Evolutionary conservation across 2,888 invertebrate genomes (phyloP), one percentile per base, ranked within the genome.

Genomic region (Falcaria lacertinaria): DNA sequence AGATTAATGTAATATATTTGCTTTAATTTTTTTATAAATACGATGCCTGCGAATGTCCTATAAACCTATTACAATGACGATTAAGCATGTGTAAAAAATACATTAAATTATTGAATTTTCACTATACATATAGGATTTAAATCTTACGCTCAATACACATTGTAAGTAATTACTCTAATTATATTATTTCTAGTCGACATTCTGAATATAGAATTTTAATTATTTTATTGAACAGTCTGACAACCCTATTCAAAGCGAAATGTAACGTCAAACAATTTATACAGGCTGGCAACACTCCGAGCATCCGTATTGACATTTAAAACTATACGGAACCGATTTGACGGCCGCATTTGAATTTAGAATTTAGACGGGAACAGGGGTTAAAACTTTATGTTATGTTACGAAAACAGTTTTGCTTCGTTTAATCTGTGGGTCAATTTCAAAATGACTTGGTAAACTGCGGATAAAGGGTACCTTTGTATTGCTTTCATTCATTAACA

Each of bases 21-120:
- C n/a, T n/a, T 55, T 47, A 44, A 38, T 38, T 11, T 33, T 8
- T 13, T 19, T 19, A 19, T 19, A 19, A 4, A 19, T n/a, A n/a
- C n/a, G n/a, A n/a, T n/a, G n/a, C n/a, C n/a, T n/a, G n/a, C n/a
- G n/a, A n/a, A n/a, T n/a, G n/a, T n/a, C n/a, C n/a, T n/a, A n/a
- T n/a, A n/a, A n/a, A n/a, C n/a, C n/a, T n/a, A n/a, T n/a, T n/a
- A n/a, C n/a, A n/a, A n/a, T n/a, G n/a, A n/a, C n/a, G n/a, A n/a
- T n/a, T n/a, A n/a, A n/a, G n/a, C n/a, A n/a, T n/a, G n/a, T n/a
- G n/a, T n/a, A n/a, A n/a, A n/a, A n/a, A n/a, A n/a, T n/a, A n/a
- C n/a, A n/a, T n/a, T n/a, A n/a, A n/a, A n/a, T n/a, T n/a, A n/a
- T n/a, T n/a, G n/a, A n/a, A n/a, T n/a, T n/a, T n/a, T n/a, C n/a